Evolutionary conservation across 2,113 vertebrate species (phyloP).

Genomic region (Carlito syrichta): DNA sequence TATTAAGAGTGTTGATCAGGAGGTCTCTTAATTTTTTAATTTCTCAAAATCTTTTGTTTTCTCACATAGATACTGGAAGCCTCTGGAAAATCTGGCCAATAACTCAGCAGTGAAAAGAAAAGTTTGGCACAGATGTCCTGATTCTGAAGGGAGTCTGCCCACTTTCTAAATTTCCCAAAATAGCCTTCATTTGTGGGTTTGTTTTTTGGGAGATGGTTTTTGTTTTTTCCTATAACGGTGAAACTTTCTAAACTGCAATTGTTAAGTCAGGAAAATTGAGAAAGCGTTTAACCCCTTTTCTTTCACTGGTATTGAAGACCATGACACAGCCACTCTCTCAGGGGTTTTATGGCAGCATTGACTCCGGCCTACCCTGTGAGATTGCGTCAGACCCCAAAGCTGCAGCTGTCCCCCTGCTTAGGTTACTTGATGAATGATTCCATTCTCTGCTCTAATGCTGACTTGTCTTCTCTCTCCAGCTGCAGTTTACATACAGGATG

Average conservation of each 20-base stretch:
- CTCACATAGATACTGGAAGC: slow-evolving; percentile 32
- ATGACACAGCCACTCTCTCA: background rate
- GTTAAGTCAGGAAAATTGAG: background rate
- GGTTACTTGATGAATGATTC: background rate
- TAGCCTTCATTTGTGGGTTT: slow-evolving; percentile 10
- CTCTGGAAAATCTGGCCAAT: slow-evolving; percentile 22
- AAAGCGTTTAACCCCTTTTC: background rate
- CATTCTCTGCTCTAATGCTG: background rate
- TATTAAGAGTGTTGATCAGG: background rate
- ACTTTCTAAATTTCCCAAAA: slow-evolving; percentile 29
- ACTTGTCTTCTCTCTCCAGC: slow-evolving; percentile 45
- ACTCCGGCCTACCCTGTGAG: background rate
- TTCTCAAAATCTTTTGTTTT: slow-evolving; percentile 39
- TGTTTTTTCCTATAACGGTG: background rate
- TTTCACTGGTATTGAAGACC: background rate
- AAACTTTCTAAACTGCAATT: slow-evolving; percentile 12
- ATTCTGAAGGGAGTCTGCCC: slow-evolving; percentile 20
- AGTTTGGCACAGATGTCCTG: slow-evolving; percentile 41
- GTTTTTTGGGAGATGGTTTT: slow-evolving; percentile 13
- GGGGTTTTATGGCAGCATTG: background rate
- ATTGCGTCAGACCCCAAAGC: background rate
- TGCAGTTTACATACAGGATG: slow-evolving; percentile 62
- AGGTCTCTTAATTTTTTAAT: background rate
- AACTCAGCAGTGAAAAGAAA: slow-evolving; percentile 23
- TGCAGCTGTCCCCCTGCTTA: background rate